Evolutionary conservation across 2,888 invertebrate species (phyloP), one percentile per base, ranked within the genome.

Genomic region (Andrena flavipes): DNA sequence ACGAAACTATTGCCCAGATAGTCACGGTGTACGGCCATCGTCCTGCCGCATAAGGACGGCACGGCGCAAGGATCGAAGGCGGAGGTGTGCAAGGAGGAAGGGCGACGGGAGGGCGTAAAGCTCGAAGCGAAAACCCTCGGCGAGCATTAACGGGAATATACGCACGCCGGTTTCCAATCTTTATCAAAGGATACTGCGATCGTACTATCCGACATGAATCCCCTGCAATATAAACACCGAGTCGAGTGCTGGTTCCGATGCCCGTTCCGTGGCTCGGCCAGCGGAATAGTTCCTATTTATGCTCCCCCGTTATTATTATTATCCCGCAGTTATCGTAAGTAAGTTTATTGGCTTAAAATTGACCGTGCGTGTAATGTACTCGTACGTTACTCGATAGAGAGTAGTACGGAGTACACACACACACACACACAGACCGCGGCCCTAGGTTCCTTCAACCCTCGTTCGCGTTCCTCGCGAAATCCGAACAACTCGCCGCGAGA

Each of bases 81-180:
- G 26, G 56, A 56, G 23, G 35, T 20, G 64, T 16, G 3, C n/a
- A 51, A 51, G 35, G 10, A 8, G 10, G 23, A 56, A 26, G 23
- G 23, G 10, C 29, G 33, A 56, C 4, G 54, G 77, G 35, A 20
- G 42, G 33, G 64, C 69, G 82, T 79, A 82, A 74, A 71, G 59
- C 69, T 76, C 83, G 71, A 84, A 71, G 73, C 76, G 76, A 87
- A 79, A 76, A 87, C 77, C 56, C 81, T 77, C 7, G 35, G 16
- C 26, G 60, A 35, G 75, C 74, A 84, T 87, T 79, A 80, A 85
- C 72, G 35, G 70, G 62, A 84, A 84, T 85, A 84, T 82, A 85
- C 59, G 79, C 77, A 51, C 59, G 77, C 51, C 71, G 78, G 49
- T 85, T 84, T 75, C 75, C 76, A 84, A 70, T 82, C 76, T 82